Evolutionary conservation across 64 coral and sea anemone genomes (phyloP).

Genomic region (Catalaphyllia jardinei): DNA sequence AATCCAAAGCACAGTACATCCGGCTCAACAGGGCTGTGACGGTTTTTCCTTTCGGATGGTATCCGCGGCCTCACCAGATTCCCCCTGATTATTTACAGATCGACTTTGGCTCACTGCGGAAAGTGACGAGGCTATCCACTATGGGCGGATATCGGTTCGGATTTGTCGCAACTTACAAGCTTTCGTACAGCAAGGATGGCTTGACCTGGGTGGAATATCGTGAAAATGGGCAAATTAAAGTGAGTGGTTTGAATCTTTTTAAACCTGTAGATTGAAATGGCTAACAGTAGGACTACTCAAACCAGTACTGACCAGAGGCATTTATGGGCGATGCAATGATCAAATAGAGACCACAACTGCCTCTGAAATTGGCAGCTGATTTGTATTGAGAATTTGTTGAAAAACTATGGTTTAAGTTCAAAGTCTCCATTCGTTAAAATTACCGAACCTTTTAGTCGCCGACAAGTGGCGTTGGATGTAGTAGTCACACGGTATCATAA

Average conservation of each 20-base stretch:
- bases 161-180: background rate
- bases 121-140: slow-evolving; percentile 24
- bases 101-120: slow-evolving; percentile 54
- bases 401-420: too few species aligned
- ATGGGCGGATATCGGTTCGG: background rate
- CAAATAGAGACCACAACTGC: too few species aligned
- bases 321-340: too few species aligned
- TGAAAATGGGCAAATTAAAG: slow-evolving; percentile 46
- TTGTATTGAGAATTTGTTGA: too few species aligned
- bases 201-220: slow-evolving; percentile 57
- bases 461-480: too few species aligned
- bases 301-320: too few species aligned
- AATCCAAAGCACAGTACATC: background rate
- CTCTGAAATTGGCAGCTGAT: too few species aligned
- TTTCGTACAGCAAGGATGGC: slow-evolving; percentile 41
- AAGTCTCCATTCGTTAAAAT: too few species aligned
- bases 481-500: too few species aligned
- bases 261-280: too few species aligned
- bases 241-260: background rate
- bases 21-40: slow-evolving; percentile 1
- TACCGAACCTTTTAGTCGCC: too few species aligned
- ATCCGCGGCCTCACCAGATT: background rate
- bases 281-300: too few species aligned
- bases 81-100: slow-evolving; percentile 59
- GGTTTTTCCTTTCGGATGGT: slow-evolving; percentile 44